Percentiles rank a stretch among this genome's conserved stretches.
phyloP scores from a whole-genome alignment of 2,888 invertebrate genomes.

The Cosmia trapezina region DNA sequence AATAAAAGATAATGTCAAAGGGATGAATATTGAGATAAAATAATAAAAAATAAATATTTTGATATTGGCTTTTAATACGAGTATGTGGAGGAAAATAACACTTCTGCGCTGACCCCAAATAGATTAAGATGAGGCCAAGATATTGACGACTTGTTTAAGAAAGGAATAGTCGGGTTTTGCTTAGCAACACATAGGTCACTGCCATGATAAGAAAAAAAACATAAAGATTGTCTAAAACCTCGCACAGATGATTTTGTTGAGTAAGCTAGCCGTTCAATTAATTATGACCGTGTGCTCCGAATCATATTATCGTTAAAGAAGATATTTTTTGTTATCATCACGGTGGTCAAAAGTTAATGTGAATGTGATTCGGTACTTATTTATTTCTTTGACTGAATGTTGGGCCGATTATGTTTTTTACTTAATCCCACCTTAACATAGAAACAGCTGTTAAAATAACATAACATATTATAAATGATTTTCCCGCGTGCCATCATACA shows the following conservation, averaged over 20 bases:
- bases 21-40: not conserved
- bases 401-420: constrained; percentile 25
- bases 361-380: constrained; percentile 1
- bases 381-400: constrained; percentile 17
- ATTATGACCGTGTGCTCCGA: not conserved
- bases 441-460: constrained; percentile 15
- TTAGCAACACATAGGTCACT: not conserved
- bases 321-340: not conserved
- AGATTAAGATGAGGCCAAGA: not conserved
- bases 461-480: constrained; percentile 24
- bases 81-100: not conserved
- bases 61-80: not conserved
- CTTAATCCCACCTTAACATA: constrained; percentile 8
- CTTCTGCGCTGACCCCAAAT: not conserved
- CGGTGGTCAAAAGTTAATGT: not conserved
- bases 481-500: constrained; percentile 21
- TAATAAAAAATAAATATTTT: too few relatives aligned
- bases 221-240: not conserved
- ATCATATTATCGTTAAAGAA: not conserved
- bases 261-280: not conserved
- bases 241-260: not conserved
- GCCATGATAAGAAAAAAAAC: constrained; percentile 6
- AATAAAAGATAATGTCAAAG: not conserved
- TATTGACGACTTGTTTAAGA: not conserved
- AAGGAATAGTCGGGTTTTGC: not conserved